phyloP scores from a whole-genome alignment of 2,113 vertebrate genomes.

The Chlorodrepanis virens region DNA sequence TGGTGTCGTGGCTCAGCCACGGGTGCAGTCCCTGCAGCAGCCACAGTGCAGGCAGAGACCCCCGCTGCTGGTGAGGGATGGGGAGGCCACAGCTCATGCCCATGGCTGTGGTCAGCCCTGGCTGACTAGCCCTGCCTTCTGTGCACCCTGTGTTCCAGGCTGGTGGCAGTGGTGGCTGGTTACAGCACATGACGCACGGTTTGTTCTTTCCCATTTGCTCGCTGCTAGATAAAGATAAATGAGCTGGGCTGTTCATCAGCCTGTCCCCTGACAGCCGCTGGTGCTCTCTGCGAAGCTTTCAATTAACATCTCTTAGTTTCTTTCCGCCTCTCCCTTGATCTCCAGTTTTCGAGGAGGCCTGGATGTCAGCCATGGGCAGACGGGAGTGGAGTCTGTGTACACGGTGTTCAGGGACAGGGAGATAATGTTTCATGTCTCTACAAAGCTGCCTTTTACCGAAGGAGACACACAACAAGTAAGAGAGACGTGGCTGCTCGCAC shows the following conservation, averaged over 20 bases:
- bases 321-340: neutral
- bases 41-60: rapidly evolving
- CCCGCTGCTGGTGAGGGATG: neutral
- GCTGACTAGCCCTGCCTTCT: rapidly evolving
- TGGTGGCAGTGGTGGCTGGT: neutral
- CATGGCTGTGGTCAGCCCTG: rapidly evolving
- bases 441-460: constrained; percentile 92
- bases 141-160: neutral
- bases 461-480: constrained; percentile 91
- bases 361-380: constrained; percentile 93
- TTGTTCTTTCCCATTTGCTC: neutral
- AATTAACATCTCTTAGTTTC: neutral
- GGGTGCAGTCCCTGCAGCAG: rapidly evolving
- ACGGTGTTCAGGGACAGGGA: constrained; percentile 88
- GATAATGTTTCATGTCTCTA: constrained; percentile 97
- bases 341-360: constrained; percentile 91
- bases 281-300: neutral
- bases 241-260: neutral
- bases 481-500: neutral
- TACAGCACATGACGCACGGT: neutral
- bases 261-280: neutral
- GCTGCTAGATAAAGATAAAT: neutral
- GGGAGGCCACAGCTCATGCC: rapidly evolving
- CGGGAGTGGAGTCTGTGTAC: constrained; percentile 90
- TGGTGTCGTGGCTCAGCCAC: rapidly evolving